Base-by-base conservation (phyloP, 2,888 invertebrate genomes). In the Calephelis perditalis region DNA sequence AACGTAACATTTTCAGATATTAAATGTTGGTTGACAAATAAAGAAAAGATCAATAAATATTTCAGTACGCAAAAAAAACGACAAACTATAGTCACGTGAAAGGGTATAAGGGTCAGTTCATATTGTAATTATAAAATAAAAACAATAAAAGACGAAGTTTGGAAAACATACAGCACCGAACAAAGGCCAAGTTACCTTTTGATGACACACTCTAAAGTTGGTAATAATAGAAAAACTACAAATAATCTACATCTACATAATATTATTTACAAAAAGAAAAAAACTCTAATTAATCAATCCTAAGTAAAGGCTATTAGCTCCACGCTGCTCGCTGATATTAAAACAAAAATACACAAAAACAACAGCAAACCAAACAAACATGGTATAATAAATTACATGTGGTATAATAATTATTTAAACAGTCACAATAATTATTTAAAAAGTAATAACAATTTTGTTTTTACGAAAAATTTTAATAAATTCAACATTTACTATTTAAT, bases 301-400 rank as follows among this genome's bases (percentile, higher is more conserved):
- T 26, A 52, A 49, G 36, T 55, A 61, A 64, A 68, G 68, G 70
- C 71, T 68, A 74, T 73, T 73, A 71, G 73, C 72, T 74, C 73
- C 71, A 72, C 71, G 79, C 81, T 71, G 79, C 81, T 71, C 74
- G 74, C 76, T 81, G 75, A 74, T 78, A 75, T 75, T 66, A 73
- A 73, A 75, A 75, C 74, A 71, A 79, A 75, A 75, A 77, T 75
- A 78, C 73, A 81, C 78, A 76, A 73, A 72, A 70, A 67, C 68
- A 68, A 71, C 64, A 71, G 68, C 68, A 69, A 62, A 67, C 70
- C 63, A 65, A 60, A 65, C 60, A 63, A 61, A 63, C 26, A 37
- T 46, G 59, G 56, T 36, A 52, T 9, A 52, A 35, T 52, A 15
- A 15, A 49, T 47, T n/a, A 26, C 3, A 26, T 26, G 26, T 26